Conservation (phyloP, 2,888 invertebrate genomes). For the Metallyticus violacea region DNA sequence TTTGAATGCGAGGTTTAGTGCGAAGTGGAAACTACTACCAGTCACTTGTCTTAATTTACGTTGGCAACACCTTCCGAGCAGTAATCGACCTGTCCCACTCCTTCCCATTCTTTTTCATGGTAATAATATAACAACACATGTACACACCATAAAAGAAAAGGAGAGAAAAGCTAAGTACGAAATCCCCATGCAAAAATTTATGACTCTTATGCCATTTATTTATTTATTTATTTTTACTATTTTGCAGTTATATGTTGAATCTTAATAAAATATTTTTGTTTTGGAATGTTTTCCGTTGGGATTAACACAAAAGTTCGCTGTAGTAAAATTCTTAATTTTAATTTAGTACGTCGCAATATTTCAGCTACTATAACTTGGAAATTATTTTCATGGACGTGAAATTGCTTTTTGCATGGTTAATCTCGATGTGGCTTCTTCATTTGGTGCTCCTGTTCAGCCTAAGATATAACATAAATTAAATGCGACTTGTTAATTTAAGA, state of each 20-base stretch:
- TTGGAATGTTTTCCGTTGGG: not conserved
- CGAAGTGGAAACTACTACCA: constrained; percentile 10
- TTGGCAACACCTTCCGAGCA: constrained; percentile 9
- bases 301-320: not conserved
- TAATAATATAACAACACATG: not conserved
- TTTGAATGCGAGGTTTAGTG: not conserved
- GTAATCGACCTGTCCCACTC: constrained; percentile 20
- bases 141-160: not conserved
- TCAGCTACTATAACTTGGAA: not conserved
- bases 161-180: too few relatives aligned
- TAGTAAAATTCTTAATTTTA: not conserved
- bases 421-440: not conserved
- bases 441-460: not conserved
- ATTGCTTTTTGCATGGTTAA: not conserved
- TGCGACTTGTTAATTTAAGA: not conserved
- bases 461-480: not conserved
- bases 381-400: not conserved
- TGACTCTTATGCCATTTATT: not conserved
- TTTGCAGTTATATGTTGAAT: not conserved
- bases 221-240: not conserved
- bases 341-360: not conserved
- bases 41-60: constrained; percentile 27
- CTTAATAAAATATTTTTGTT: not conserved
- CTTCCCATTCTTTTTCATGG: not conserved
- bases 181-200: not conserved